Evolutionary conservation across 2,113 vertebrate genomes (phyloP).

Genomic region (Mus pahari): DNA sequence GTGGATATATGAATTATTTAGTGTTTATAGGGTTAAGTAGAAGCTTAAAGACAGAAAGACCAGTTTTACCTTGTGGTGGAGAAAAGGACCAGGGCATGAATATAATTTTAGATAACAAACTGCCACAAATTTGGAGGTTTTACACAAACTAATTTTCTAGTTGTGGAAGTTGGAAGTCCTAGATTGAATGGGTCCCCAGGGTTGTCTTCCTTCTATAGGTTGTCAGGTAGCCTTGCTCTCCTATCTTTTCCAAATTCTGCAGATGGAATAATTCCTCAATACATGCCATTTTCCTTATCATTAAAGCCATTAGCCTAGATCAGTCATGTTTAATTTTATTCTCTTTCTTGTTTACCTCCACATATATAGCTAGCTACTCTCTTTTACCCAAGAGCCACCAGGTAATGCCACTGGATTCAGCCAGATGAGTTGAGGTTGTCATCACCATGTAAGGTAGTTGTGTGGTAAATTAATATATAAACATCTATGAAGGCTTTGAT

Average conservation of each 20-base stretch:
- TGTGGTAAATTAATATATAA: neutral
- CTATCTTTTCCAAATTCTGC: neutral
- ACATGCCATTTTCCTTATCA: neutral
- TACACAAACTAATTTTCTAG: neutral
- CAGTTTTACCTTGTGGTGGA: neutral
- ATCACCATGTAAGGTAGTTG: neutral
- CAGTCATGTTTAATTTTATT: neutral
- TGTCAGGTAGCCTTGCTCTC: neutral
- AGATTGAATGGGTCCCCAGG: neutral
- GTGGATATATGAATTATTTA: neutral
- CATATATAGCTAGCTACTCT: neutral
- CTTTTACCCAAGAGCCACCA: neutral
- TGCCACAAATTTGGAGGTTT: neutral
- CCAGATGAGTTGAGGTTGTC: neutral
- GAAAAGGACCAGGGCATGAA: neutral
- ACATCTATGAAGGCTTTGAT: neutral
- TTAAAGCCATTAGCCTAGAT: neutral
- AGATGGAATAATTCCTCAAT: neutral
- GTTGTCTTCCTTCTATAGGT: neutral
- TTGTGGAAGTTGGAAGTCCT: neutral
- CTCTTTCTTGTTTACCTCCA: neutral
- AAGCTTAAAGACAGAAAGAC: neutral
- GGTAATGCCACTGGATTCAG: neutral
- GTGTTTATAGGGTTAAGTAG: neutral
- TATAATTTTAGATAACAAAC: neutral